Evolutionary conservation across 64 coral and sea anemone species (phyloP), one percentile per base, ranked within the genome.

Genomic region (Astreopora myriophthalma): DNA sequence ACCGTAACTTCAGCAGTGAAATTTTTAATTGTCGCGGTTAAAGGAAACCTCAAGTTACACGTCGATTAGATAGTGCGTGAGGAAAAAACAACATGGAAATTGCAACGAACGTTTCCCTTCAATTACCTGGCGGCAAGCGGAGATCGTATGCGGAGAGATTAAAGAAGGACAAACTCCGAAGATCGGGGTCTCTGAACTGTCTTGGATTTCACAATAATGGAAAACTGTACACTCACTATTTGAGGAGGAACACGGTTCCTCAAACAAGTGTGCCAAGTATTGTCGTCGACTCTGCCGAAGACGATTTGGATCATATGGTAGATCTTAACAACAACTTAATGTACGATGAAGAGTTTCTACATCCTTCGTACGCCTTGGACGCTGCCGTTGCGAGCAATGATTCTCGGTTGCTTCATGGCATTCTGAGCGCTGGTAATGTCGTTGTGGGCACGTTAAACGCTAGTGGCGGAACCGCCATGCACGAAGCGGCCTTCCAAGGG

Each of bases 401-500:
- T 27, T 90, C 86, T 10, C 68, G 85, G n/a, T 33, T 94, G 11
- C 35, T 97, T 35, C 87, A 97, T 7, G 55, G 69, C 11, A 83
- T 97, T 82, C 37, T 97, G n/a, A 94, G 85, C 22, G 75, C 87
- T 16, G 95, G 89, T 6, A 79, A 61, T 28, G 79, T 97, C 6
- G 84, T 60, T 48, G 25, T 92, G 17, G 83, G 80, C 46, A 76
- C 74, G n/a, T 36, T 86, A 11, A 97, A 97, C 30, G 82, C 95
- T 0, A 97, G 95, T 32, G 95, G 95, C 3, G 91, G 91, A 12
- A 93, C 95, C 19, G 89, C 95, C 19, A 97, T 97, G 75, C 95
- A 97, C 28, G 95, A 97, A 33, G 95, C 95, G 4, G 95, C 95
- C 0, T 97, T 86, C 82, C 91, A 97, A 74, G 95, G 95, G 2